These are phyloP conservation scores for Hirundichthys speculiger DNA, from an alignment of 2,113 vertebrate species.

Conservation along the genomic window DNA sequence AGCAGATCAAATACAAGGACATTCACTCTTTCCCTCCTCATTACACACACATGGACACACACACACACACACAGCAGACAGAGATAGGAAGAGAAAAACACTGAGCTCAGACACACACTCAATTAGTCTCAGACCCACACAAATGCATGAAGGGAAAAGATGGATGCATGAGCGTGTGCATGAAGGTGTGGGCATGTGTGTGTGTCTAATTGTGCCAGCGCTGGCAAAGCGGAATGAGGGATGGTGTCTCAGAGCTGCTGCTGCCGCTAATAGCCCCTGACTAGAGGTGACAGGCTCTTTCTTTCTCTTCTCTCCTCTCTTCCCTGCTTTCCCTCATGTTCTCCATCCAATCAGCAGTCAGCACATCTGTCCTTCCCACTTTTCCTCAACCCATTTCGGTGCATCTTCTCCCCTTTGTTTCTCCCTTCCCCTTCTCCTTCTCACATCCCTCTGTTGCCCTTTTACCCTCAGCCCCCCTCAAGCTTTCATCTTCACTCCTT, in stretches of 20 bases:
- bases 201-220: constrained; percentile 74
- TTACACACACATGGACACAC: constrained; percentile 40
- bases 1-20: constrained; percentile 72
- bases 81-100: constrained; percentile 50
- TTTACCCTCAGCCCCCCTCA: constrained; percentile 52
- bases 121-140: constrained; percentile 60
- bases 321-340: constrained; percentile 45
- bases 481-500: constrained; percentile 66
- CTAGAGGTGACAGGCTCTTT: constrained; percentile 73
- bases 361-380: constrained; percentile 69
- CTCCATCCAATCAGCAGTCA: constrained; percentile 73
- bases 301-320: constrained; percentile 35
- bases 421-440: constrained; percentile 35
- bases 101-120: constrained; percentile 62
- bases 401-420: constrained; percentile 51
- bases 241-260: constrained; percentile 75
- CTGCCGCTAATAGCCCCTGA: constrained; percentile 76
- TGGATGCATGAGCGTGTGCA: constrained; percentile 54
- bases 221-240: constrained; percentile 74
- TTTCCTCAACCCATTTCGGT: constrained; percentile 59
- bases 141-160: constrained; percentile 44
- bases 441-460: constrained; percentile 61
- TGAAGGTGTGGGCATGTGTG: constrained; percentile 53
- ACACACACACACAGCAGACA: constrained; percentile 33
- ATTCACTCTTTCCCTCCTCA: constrained; percentile 43